Evolutionary conservation across 2,888 invertebrate species (phyloP).

Genomic region (Congeria kusceri): DNA sequence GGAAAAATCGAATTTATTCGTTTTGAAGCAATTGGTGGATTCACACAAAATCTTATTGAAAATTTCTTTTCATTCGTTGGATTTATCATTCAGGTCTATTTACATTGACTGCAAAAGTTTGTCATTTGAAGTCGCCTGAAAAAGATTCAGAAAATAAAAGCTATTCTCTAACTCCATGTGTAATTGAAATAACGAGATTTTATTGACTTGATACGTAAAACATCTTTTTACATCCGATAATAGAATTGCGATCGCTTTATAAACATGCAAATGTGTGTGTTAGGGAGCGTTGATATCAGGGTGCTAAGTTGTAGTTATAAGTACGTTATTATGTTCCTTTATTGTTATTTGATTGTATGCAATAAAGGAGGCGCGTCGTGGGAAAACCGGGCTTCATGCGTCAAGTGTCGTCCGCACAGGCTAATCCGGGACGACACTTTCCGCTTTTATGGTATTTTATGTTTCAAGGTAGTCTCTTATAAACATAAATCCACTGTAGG

Average conservation of each 20-base stretch:
- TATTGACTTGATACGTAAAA: slow-evolving; percentile 30
- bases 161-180: background rate
- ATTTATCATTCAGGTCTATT: background rate
- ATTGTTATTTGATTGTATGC: too few species aligned
- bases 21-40: background rate
- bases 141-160: background rate
- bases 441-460: too few species aligned
- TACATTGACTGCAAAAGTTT: background rate
- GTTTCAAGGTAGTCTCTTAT: too few species aligned
- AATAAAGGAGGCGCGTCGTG: too few species aligned
- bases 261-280: too few species aligned
- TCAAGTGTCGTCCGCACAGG: too few species aligned
- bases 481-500: too few species aligned
- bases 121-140: background rate
- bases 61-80: background rate
- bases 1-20: background rate
- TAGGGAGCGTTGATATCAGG: too few species aligned
- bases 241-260: background rate
- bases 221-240: slow-evolving; percentile 14
- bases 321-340: too few species aligned
- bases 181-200: slow-evolving; percentile 18
- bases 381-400: too few species aligned
- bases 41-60: background rate
- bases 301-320: too few species aligned
- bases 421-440: too few species aligned